Conservation (phyloP, 1,140 invertebrate species). For the Lasioglossum baleicum region DNA sequence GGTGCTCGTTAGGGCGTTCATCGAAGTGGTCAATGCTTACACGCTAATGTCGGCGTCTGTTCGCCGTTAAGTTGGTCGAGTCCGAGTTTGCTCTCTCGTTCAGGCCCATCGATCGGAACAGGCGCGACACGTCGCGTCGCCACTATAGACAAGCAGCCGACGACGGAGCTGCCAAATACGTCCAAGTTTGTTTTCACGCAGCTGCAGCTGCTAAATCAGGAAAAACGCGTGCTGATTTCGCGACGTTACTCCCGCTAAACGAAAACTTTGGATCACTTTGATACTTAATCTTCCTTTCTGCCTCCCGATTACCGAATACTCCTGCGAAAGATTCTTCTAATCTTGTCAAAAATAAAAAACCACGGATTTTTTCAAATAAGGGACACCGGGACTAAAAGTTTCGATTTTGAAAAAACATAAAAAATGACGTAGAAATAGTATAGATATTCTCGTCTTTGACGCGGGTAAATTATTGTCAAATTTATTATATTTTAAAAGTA, state of each 20-base stretch:
- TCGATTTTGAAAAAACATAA: too few relatives aligned
- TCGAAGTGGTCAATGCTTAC: conserved; percentile 15
- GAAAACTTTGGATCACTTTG: not conserved
- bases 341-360: too few relatives aligned
- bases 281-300: not conserved
- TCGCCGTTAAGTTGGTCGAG: conserved; percentile 34
- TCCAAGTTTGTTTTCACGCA: conserved; percentile 37
- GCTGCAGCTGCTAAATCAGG: conserved; percentile 38
- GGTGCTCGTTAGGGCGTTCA: conserved; percentile 37
- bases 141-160: too few relatives aligned
- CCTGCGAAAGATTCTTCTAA: too few relatives aligned
- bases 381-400: too few relatives aligned
- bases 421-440: too few relatives aligned
- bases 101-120: not conserved
- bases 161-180: conserved; percentile 38
- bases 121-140: conserved; percentile 7
- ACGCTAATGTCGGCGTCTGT: conserved; percentile 39
- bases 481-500: too few relatives aligned
- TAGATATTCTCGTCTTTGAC: too few relatives aligned
- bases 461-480: too few relatives aligned
- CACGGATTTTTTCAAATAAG: too few relatives aligned
- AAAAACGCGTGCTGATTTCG: conserved; percentile 22
- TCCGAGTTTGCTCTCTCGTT: conserved; percentile 34
- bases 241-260: not conserved
- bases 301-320: too few relatives aligned